Conservation (phyloP, 1,140 invertebrate genomes). For the Goniozus legneri region DNA sequence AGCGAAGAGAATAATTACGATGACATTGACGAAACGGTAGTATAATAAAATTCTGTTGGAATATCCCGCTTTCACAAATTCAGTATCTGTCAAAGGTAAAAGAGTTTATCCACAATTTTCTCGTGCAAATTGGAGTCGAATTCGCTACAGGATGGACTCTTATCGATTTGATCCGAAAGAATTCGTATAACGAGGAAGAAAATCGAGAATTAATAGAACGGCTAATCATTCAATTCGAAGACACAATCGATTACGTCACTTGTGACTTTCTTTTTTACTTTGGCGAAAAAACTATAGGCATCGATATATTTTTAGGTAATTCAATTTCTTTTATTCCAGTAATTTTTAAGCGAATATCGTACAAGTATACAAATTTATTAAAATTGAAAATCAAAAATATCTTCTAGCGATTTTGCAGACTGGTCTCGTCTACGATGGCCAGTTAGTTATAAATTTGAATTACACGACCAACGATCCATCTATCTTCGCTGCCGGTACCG, state of each 20-base stretch:
- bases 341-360: no score
- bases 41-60: no score
- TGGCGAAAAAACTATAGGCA: conserved; percentile 22
- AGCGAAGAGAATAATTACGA: no score
- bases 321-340: not conserved
- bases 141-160: conserved; percentile 24
- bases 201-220: conserved; percentile 15
- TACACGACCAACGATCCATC: conserved; percentile 68
- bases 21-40: no score
- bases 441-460: conserved; percentile 64
- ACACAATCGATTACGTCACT: conserved; percentile 6
- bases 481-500: conserved; percentile 67
- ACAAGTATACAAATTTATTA: no score
- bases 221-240: conserved; percentile 16
- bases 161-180: conserved; percentile 22
- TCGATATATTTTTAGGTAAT: conserved; percentile 53
- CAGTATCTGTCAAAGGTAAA: no score
- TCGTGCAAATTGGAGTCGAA: conserved; percentile 17
- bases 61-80: no score
- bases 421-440: conserved; percentile 69
- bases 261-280: conserved; percentile 34
- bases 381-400: no score
- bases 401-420: conserved; percentile 63
- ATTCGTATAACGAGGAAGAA: not conserved
- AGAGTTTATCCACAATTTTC: no score